Percentiles rank a stretch among this genome's conserved stretches.
Evolutionary conservation across 1,140 invertebrate species (phyloP).

Genomic region (Trichonephila inaurata): DNA sequence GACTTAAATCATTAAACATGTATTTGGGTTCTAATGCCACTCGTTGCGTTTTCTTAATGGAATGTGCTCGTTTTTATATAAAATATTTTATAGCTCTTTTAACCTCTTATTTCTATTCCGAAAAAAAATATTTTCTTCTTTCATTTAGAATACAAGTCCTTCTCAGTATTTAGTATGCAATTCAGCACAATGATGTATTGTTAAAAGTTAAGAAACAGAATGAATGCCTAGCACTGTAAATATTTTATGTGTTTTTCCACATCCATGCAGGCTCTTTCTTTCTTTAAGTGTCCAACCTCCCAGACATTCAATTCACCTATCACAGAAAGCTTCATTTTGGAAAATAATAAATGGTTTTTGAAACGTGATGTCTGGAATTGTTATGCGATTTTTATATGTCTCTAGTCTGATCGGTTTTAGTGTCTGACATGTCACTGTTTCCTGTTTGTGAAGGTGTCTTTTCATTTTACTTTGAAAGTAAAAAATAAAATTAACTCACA

Average conservation of each 20-base stretch:
- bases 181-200: conserved; percentile 51
- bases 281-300: conserved; percentile 20
- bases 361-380: not conserved
- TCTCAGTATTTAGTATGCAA: not conserved
- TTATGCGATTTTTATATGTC: conserved; percentile 38
- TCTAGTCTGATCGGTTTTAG: not conserved
- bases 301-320: conserved; percentile 43
- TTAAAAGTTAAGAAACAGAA: conserved; percentile 3
- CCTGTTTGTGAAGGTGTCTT: conserved; percentile 5
- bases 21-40: not conserved
- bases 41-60: not conserved
- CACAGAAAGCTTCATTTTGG: not conserved
- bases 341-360: conserved; percentile 37
- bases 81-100: not conserved
- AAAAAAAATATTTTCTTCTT: not conserved
- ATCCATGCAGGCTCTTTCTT: not conserved
- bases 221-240: not conserved
- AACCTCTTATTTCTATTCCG: conserved; percentile 17
- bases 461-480: not conserved
- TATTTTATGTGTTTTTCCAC: conserved; percentile 50
- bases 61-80: not conserved
- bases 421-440: conserved; percentile 10
- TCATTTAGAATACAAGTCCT: not conserved
- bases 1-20: not conserved
- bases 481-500: not conserved